A percentile compares a stretch with the other conserved stretches of the same genome.
phyloP scores from a whole-genome alignment of 1,140 invertebrate genomes.

The Sitobion miscanthi region DNA sequence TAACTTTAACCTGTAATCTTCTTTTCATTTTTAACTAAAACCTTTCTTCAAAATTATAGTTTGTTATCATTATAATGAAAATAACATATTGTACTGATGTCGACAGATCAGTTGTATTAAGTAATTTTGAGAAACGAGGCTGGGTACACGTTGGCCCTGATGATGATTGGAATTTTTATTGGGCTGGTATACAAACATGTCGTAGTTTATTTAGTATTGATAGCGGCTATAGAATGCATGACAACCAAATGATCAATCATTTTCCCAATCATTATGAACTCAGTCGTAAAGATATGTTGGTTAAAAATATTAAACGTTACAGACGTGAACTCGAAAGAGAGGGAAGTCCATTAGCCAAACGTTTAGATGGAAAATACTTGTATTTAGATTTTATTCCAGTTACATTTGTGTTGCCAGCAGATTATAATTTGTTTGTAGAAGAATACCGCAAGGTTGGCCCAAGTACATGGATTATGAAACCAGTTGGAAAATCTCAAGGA shows the following conservation, averaged over 20 bases:
- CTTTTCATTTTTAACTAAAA: not conserved
- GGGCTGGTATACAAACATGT: conserved; percentile 89
- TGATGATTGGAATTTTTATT: conserved; percentile 97
- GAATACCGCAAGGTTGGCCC: conserved; percentile 90
- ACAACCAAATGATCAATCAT: conserved; percentile 91
- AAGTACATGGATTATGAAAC: conserved; percentile 97
- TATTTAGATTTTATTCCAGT: conserved; percentile 90
- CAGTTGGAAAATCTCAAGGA: conserved; percentile 89
- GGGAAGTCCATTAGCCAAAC: conserved; percentile 84
- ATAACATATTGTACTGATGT: conserved; percentile 83
- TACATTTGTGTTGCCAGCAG: conserved; percentile 86
- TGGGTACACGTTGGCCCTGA: conserved; percentile 90
- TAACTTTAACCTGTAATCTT: not conserved
- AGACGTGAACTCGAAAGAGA: conserved; percentile 89
- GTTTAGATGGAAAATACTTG: conserved; percentile 72
- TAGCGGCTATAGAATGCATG: conserved; percentile 87
- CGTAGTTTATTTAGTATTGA: conserved; percentile 91
- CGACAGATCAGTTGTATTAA: conserved; percentile 91
- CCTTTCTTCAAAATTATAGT: not conserved
- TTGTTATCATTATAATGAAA: conserved; percentile 14
- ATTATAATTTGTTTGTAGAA: conserved; percentile 96
- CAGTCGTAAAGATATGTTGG: conserved; percentile 90
- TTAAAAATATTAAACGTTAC: conserved; percentile 96
- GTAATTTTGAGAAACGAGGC: conserved; percentile 91
- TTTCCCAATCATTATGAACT: conserved; percentile 95